phyloP scores from a whole-genome alignment of 2,888 invertebrate species.

The Carterocephalus palaemon region DNA sequence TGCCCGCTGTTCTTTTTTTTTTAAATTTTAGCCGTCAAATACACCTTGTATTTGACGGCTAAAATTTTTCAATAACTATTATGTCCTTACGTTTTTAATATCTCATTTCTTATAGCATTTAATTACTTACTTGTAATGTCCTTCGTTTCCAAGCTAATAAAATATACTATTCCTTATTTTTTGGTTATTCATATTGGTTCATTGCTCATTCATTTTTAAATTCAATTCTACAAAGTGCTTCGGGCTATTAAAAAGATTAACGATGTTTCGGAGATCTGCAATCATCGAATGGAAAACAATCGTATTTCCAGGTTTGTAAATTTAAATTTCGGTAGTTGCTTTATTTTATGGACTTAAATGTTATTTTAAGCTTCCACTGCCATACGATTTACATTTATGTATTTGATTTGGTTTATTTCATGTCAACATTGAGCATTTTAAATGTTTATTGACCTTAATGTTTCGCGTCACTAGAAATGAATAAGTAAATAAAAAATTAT shows the following conservation, averaged over 20 bases:
- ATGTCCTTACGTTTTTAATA: too few relatives aligned
- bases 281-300: slow-evolving; percentile 25
- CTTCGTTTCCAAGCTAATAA: slow-evolving; percentile 60
- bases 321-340: slow-evolving; percentile 22
- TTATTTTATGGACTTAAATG: slow-evolving; percentile 23
- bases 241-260: slow-evolving; percentile 54
- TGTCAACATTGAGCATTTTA: slow-evolving; percentile 1
- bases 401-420: slow-evolving; percentile 14
- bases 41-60: too few relatives aligned
- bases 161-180: slow-evolving; percentile 67
- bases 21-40: too few relatives aligned
- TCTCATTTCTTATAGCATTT: too few relatives aligned
- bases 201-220: slow-evolving; percentile 57
- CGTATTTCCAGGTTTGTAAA: slow-evolving; percentile 23
- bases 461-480: too few relatives aligned
- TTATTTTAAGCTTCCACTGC: slow-evolving; percentile 23
- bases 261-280: slow-evolving; percentile 31
- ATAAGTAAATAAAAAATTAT: too few relatives aligned
- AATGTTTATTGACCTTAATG: too few relatives aligned
- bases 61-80: too few relatives aligned
- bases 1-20: too few relatives aligned
- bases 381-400: slow-evolving; percentile 16
- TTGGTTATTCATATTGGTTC: slow-evolving; percentile 57
- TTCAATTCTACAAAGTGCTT: slow-evolving; percentile 49
- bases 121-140: slow-evolving; percentile 74